phyloP scores from a whole-genome alignment of 2,797 vertebrate genomes.

The Anguilla megastoma region DNA sequence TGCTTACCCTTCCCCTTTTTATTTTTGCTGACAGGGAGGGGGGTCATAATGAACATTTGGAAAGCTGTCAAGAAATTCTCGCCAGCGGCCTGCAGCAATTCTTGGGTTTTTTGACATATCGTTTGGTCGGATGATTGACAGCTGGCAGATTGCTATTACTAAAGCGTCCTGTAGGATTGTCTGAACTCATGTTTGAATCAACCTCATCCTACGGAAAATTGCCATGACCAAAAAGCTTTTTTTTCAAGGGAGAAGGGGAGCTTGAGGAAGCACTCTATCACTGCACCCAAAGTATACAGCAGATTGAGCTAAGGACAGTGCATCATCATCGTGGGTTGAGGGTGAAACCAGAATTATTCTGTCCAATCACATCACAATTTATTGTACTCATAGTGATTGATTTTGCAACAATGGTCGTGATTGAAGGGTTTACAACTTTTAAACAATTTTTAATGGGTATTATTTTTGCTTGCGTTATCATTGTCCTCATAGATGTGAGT shows the following conservation, averaged over 20 bases:
- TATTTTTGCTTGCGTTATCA: too few relatives aligned
- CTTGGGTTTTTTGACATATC: not conserved
- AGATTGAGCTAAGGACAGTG: not conserved
- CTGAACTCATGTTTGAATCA: not conserved
- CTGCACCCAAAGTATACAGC: not conserved
- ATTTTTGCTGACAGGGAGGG: not conserved
- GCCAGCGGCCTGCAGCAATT: not conserved
- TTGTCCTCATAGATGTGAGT: too few relatives aligned
- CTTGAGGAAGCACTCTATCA: not conserved
- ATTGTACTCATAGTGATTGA: not conserved
- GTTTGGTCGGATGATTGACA: not conserved
- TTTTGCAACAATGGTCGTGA: not conserved
- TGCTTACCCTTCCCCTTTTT: too few relatives aligned
- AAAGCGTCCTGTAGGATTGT: not conserved
- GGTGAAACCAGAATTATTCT: not conserved
- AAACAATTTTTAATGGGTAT: too few relatives aligned
- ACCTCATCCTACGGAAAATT: slow-evolving; percentile 2
- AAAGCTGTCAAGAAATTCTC: not conserved
- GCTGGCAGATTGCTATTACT: not conserved
- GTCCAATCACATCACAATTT: not conserved
- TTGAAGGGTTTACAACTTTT: too few relatives aligned
- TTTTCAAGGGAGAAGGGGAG: not conserved
- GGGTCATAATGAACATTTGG: not conserved
- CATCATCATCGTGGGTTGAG: not conserved
- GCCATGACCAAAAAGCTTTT: not conserved